phyloP scores from a whole-genome alignment of 2,888 invertebrate genomes.

The Drosophila phalerata region DNA sequence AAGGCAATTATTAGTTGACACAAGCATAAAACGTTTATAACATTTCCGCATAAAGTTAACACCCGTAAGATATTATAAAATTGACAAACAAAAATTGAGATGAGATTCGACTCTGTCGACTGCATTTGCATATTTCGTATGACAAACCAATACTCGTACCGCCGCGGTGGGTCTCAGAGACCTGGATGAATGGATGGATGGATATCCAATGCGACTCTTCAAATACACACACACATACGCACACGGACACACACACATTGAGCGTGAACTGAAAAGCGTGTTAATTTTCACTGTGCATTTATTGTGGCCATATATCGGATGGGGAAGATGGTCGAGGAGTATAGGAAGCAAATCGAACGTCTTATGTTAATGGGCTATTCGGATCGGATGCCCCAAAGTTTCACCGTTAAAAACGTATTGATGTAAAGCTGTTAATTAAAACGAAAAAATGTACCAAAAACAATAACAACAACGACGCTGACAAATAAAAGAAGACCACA shows the following conservation, averaged over 20 bases:
- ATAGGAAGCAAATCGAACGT: slow-evolving; percentile 62
- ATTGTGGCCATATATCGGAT: slow-evolving; percentile 66
- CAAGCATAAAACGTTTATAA: slow-evolving; percentile 71
- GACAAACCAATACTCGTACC: slow-evolving; percentile 54
- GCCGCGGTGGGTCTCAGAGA: slow-evolving; percentile 67
- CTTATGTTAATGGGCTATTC: slow-evolving; percentile 75
- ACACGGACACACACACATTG: slow-evolving; percentile 42
- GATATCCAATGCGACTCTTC: slow-evolving; percentile 45
- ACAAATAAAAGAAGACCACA: slow-evolving; percentile 53
- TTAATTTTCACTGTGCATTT: slow-evolving; percentile 82
- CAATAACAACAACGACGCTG: slow-evolving; percentile 37
- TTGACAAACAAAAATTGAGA: slow-evolving; percentile 62
- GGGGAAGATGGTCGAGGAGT: slow-evolving; percentile 10
- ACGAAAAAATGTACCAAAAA: slow-evolving; percentile 63
- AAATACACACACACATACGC: slow-evolving; percentile 24
- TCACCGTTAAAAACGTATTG: slow-evolving; percentile 72
- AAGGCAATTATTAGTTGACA: slow-evolving; percentile 74
- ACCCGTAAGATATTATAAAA: slow-evolving; percentile 76
- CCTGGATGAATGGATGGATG: slow-evolving; percentile 35
- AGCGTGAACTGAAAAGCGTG: slow-evolving; percentile 80
- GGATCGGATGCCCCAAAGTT: slow-evolving; percentile 67
- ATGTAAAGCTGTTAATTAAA: slow-evolving; percentile 81
- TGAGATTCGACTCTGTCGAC: slow-evolving; percentile 34
- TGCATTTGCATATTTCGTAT: slow-evolving; percentile 75
- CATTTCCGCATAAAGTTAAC: slow-evolving; percentile 78